A percentile compares a stretch with the other conserved stretches of the same genome.
Conservation (phyloP, 2,113 vertebrate species). For the Grantiella picta region DNA sequence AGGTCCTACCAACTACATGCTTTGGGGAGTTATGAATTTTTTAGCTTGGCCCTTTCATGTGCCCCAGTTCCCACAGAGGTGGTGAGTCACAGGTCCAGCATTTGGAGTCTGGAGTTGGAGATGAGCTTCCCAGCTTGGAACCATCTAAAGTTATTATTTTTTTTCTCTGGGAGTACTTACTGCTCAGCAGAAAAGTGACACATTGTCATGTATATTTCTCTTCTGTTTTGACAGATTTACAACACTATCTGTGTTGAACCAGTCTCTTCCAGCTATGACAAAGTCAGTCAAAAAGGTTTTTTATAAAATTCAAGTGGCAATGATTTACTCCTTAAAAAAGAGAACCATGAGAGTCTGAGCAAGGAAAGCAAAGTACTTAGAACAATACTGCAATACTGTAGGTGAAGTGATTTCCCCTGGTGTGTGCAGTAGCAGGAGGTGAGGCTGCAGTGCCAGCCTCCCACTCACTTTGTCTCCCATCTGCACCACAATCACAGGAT, state of each 20-base stretch:
- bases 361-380: neutral
- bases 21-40: neutral
- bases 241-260: neutral
- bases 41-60: neutral
- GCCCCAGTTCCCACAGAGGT: neutral
- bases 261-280: neutral
- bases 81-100: neutral
- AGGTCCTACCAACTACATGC: neutral
- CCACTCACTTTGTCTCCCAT: neutral
- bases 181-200: neutral
- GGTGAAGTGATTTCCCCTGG: neutral
- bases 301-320: neutral
- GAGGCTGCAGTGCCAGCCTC: neutral
- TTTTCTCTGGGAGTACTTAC: neutral
- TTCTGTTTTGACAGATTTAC: neutral
- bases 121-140: neutral
- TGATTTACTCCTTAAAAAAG: neutral
- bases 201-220: neutral
- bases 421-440: neutral
- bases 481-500: neutral
- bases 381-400: neutral
- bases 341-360: neutral
- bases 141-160: neutral
- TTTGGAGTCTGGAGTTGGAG: neutral
- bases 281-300: neutral